These are phyloP conservation scores for Synergus gifuensis DNA, from an alignment of 2,888 invertebrate genomes.

Conservation along the genomic window DNA sequence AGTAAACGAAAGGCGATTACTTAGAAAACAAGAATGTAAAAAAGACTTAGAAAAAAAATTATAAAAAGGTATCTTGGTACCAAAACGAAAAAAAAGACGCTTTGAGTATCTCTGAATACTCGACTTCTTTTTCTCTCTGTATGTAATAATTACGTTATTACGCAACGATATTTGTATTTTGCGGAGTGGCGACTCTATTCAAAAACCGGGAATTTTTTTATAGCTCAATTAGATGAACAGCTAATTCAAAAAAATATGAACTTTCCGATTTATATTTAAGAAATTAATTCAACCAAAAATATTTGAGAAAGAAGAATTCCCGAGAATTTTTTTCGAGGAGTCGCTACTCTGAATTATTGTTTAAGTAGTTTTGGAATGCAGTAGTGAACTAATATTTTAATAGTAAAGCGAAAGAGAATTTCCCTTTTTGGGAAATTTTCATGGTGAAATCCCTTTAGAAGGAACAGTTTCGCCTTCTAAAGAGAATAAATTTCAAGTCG, in stretches of 20 bases:
- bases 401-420: background rate
- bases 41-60: constrained; percentile 5
- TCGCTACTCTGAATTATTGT: constrained; percentile 18
- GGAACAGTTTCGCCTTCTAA: constrained; percentile 11
- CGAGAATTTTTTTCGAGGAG: background rate
- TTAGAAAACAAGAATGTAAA: constrained; percentile 2
- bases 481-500: background rate
- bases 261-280: no score
- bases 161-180: constrained; percentile 18
- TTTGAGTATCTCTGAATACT: constrained; percentile 28
- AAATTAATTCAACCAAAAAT: background rate
- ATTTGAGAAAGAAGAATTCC: background rate
- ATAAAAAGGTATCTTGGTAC: constrained; percentile 26
- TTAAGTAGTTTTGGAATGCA: constrained; percentile 29
- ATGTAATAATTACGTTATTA: constrained; percentile 32
- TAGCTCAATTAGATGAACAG: no score
- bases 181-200: background rate
- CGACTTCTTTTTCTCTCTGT: constrained; percentile 10
- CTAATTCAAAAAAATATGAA: no score
- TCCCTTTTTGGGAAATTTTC: background rate
- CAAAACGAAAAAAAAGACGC: constrained; percentile 33
- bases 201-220: background rate
- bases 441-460: background rate
- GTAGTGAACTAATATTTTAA: constrained; percentile 33
- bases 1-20: constrained; percentile 6